Conservation (phyloP, 2,797 vertebrate species). For the Smutsia gigantea region DNA sequence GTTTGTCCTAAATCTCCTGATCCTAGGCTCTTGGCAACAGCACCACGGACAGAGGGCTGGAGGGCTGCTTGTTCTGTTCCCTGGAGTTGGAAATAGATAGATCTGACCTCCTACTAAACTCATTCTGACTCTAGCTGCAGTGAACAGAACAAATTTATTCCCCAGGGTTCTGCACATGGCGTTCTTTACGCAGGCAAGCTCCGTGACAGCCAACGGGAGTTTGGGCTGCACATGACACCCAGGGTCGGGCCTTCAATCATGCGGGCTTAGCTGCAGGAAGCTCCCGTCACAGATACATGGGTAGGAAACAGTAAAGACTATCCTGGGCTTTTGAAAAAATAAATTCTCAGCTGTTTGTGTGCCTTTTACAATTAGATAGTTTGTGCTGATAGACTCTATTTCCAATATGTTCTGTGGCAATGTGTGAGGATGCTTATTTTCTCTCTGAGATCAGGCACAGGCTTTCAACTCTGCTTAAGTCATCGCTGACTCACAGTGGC, state of each 20-base stretch:
- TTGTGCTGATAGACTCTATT: accelerated
- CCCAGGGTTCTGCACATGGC: accelerated
- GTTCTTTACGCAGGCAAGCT: neutral
- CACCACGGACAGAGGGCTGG: neutral
- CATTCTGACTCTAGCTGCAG: neutral
- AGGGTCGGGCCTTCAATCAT: neutral
- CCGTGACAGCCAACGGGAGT: neutral
- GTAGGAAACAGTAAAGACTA: neutral
- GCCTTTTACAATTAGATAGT: neutral
- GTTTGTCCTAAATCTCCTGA: neutral
- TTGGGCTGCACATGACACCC: neutral
- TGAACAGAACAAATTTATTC: neutral
- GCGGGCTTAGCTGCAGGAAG: neutral
- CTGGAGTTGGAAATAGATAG: neutral
- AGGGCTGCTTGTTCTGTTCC: neutral
- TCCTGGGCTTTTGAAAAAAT: neutral
- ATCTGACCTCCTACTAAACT: conserved; percentile 46
- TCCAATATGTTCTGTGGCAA: accelerated
- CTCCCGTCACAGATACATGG: neutral
- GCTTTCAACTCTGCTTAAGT: neutral
- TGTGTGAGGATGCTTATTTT: accelerated
- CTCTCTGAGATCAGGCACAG: neutral
- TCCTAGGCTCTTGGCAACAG: neutral
- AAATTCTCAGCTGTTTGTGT: neutral
- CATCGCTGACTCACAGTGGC: accelerated